Percentiles rank a stretch among this genome's conserved stretches.
These are phyloP conservation scores for Octodon degus DNA, from an alignment of 2,113 vertebrate genomes.

Conservation along the genomic window DNA sequence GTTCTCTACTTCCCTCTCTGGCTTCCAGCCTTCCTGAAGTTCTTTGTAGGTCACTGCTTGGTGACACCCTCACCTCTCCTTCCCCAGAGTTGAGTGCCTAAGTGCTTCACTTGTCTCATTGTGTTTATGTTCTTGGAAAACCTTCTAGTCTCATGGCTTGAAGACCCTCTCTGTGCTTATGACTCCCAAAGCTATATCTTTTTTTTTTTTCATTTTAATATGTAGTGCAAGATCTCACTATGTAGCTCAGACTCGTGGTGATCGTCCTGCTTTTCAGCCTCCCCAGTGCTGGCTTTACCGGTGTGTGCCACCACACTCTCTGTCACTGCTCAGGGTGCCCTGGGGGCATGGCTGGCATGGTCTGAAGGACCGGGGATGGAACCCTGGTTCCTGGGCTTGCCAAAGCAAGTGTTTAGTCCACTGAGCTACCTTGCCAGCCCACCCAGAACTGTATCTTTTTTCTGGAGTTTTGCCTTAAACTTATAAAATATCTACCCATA, in stretches of 20 bases:
- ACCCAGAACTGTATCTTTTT: not conserved
- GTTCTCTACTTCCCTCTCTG: not conserved
- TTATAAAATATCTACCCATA: not conserved
- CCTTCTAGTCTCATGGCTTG: not conserved
- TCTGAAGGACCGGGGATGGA: too few relatives aligned
- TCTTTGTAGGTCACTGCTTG: not conserved
- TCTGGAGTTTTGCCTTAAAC: not conserved
- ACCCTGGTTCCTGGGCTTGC: too few relatives aligned
- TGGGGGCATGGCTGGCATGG: too few relatives aligned
- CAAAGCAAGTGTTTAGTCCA: too few relatives aligned
- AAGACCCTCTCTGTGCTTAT: not conserved
- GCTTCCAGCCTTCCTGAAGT: not conserved
- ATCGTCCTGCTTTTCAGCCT: too few relatives aligned
- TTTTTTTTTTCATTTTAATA: too few relatives aligned
- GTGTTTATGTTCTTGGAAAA: not conserved
- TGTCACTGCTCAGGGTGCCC: too few relatives aligned
- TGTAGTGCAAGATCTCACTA: too few relatives aligned
- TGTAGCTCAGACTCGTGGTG: too few relatives aligned
- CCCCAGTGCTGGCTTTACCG: too few relatives aligned
- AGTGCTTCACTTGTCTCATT: not conserved
- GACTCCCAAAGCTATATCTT: not conserved
- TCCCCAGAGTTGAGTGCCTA: not conserved
- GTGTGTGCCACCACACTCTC: too few relatives aligned
- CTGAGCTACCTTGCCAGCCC: too few relatives aligned
- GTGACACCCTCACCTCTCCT: not conserved